These are phyloP conservation scores for Dryobotodes eremita DNA, from an alignment of 2,888 invertebrate genomes.

Conservation along the genomic window DNA sequence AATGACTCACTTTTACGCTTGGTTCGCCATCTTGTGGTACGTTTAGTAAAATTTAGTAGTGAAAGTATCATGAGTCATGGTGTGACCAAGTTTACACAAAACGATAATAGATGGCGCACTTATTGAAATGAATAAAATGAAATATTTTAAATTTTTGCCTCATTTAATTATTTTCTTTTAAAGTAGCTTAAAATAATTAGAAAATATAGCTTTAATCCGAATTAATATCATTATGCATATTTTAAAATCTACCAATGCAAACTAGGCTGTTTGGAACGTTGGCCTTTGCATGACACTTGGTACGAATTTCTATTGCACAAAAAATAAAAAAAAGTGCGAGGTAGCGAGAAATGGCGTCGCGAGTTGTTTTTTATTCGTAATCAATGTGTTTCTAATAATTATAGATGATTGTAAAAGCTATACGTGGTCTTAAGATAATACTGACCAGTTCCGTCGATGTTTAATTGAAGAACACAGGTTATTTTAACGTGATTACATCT, in stretches of 20 bases:
- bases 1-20: slow-evolving; percentile 33
- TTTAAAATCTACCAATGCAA: slow-evolving; percentile 1
- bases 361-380: slow-evolving; percentile 89
- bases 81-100: background rate
- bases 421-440: slow-evolving; percentile 74
- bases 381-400: slow-evolving; percentile 85
- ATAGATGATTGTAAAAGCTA: slow-evolving; percentile 73
- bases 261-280: slow-evolving; percentile 67
- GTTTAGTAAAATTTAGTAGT: slow-evolving; percentile 22
- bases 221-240: background rate
- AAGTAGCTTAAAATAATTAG: rapidly evolving
- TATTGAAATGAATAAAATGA: background rate
- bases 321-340: slow-evolving; percentile 81
- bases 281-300: slow-evolving; percentile 71
- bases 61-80: slow-evolving; percentile 47
- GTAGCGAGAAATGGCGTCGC: slow-evolving; percentile 89
- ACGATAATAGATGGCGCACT: slow-evolving; percentile 33
- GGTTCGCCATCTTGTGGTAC: slow-evolving; percentile 44
- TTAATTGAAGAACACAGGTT: slow-evolving; percentile 81
- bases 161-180: slow-evolving; percentile 1
- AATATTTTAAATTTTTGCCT: background rate
- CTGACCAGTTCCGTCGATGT: slow-evolving; percentile 75
- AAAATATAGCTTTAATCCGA: too few relatives aligned
- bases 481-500: slow-evolving; percentile 79
- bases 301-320: slow-evolving; percentile 74